Evolutionary conservation across 2,113 vertebrate genomes (phyloP).

Genomic region (Oreochromis tanganicae): DNA sequence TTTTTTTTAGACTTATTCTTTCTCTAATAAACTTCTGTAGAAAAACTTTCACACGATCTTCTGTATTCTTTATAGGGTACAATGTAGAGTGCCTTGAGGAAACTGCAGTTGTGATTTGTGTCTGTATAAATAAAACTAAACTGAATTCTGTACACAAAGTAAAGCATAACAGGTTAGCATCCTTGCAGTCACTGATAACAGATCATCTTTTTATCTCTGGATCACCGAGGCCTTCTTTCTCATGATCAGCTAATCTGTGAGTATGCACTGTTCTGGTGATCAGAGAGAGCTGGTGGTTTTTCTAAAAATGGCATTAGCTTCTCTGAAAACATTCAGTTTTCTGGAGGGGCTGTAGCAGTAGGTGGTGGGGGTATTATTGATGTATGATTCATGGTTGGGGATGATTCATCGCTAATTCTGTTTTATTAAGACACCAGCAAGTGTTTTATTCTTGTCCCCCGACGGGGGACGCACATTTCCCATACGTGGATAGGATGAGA

Average conservation of each 20-base stretch:
- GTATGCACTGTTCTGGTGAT: background rate
- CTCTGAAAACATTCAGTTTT: background rate
- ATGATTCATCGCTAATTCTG: background rate
- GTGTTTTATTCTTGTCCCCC: background rate
- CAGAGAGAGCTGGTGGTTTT: background rate
- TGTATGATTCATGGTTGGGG: background rate
- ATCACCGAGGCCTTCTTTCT: background rate
- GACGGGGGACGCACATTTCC: background rate
- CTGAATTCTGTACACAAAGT: background rate
- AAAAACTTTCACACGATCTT: background rate
- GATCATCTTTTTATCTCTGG: background rate
- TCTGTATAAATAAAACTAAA: background rate
- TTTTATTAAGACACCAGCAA: background rate
- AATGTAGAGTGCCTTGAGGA: background rate
- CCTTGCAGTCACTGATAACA: background rate
- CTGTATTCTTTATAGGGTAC: background rate
- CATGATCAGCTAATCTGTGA: background rate
- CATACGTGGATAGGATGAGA: background rate
- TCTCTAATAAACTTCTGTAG: background rate
- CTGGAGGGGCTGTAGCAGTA: background rate
- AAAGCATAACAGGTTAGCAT: background rate
- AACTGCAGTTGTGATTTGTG: background rate
- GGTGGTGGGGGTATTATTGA: background rate
- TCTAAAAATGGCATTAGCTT: background rate
- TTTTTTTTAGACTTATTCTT: background rate